Base-by-base conservation (phyloP, 2,113 vertebrate genomes). In the Nipponia nippon region DNA sequence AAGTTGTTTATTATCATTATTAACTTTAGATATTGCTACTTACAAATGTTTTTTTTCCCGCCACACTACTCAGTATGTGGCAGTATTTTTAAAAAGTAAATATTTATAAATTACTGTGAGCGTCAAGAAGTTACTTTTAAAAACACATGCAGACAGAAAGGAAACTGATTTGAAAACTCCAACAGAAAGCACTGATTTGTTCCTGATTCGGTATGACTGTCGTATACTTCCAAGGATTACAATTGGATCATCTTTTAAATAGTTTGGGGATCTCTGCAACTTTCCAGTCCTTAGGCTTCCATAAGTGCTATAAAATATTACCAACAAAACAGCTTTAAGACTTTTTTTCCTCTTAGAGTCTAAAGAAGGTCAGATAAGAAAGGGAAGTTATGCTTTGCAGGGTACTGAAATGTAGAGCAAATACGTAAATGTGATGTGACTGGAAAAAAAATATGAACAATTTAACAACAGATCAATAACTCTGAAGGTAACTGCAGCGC, bases 321-420 rank as follows among this genome's bases (percentile, higher is more conserved):
- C 21, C 18, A 58, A 2, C 4, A 7, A 78, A 92, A 71, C 25
- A 67, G 5, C 10, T 79, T 71, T 30, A 55, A 66, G n/a, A 13
- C 2, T n/a, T 8, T 29, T 58, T 2, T 2, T 0, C 3, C 22
- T 32, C 22, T 38, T 5, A 40, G 9, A 75, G 29, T 9, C 25
- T 87, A 84, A 42, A 82, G 38, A 6, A 4, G 10, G 36, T n/a
- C n/a, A 76, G 18, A 13, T 19, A 47, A 70, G 10, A 86, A 59
- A 56, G 11, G 7, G 10, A 69, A 23, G 8, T 32, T 26, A 13
- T 5, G 38, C 8, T 78, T 44, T 44, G 23, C 17, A 19, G 6
- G 20, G 4, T 38, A 44, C 19, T 44, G 32, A 83, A 59, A 79
- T 0, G 7, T 30, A 87, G 13, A 65, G 25, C 22, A 69, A 76